Conservation (phyloP, 92 coral and sea anemone species). For the Parazoanthus darwini region DNA sequence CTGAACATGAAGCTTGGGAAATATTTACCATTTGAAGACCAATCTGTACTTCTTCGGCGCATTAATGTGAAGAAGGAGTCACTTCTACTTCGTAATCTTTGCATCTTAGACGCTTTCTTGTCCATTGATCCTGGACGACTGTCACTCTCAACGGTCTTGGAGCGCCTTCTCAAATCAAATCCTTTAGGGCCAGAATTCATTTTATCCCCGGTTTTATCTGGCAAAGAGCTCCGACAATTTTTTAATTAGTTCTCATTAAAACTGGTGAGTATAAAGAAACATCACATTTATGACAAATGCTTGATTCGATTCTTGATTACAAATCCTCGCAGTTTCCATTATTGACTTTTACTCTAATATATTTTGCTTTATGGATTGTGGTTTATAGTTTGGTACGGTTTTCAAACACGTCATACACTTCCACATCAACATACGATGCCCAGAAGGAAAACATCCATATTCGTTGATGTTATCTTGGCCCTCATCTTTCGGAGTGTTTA, state of each 20-base stretch:
- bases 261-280: not conserved
- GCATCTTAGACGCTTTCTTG: constrained; percentile 10
- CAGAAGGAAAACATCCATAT: not conserved
- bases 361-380: too few species aligned
- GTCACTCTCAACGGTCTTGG: constrained; percentile 1
- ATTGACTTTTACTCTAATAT: not conserved
- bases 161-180: not conserved
- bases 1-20: constrained; percentile 13
- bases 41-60: constrained; percentile 4
- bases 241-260: not conserved
- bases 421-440: not conserved
- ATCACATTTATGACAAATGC: not conserved
- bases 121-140: not conserved
- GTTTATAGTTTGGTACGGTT: not conserved
- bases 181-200: constrained; percentile 10
- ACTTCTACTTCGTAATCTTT: constrained; percentile 14
- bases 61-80: constrained; percentile 22
- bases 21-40: constrained; percentile 21
- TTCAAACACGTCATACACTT: not conserved
- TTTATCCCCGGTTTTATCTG: not conserved
- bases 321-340: not conserved
- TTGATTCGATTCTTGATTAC: not conserved
- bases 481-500: not conserved
- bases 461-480: not conserved
- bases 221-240: not conserved